Base-by-base conservation (phyloP, 2,888 invertebrate species). In the Teleiodes luculella region DNA sequence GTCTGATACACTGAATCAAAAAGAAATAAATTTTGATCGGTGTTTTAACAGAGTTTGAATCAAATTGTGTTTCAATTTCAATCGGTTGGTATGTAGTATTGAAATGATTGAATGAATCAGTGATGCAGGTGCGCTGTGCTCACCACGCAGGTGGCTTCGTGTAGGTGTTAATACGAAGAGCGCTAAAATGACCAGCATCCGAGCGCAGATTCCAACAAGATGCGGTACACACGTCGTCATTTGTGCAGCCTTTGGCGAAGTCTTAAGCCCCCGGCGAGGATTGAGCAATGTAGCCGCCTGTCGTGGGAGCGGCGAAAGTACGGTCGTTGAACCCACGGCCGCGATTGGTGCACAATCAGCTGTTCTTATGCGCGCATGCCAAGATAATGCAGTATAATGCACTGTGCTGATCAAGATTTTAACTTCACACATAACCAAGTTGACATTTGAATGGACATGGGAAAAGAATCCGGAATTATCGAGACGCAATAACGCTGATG, bases 251-350 rank as follows among this genome's bases (percentile, higher is more conserved):
- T 57, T 54, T 65, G 72, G 75, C 78, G 69, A 64, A 68, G 68
- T 78, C 74, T 79, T 71, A 76, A 71, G 70, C 71, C 66, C 69
- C 63, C 65, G 63, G 64, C 62, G 65, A 68, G 63, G 70, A 74
- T 85, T 81, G 80, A 81, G 84, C 84, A 81, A 85, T 69, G 73
- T 78, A 64, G 64, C 70, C 63, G 66, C 62, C 67, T 67, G 77
- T 67, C 82, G 86, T 83, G 86, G 85, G 83, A 86, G 81, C 78
- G 84, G 86, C 86, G 87, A 88, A 88, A 88, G 87, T 86, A 66
- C 79, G 88, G 86, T 80, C 86, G 75, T 74, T 73, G 83, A 87
- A 81, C 86, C 70, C 74, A 61, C 78, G 78, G 64, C 77, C 74
- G 75, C 76, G 75, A 75, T 78, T 75, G 61, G 71, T 68, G 71